These are phyloP conservation scores for Muntiacus reevesi DNA, from an alignment of 2,113 vertebrate genomes.

Conservation along the genomic window DNA sequence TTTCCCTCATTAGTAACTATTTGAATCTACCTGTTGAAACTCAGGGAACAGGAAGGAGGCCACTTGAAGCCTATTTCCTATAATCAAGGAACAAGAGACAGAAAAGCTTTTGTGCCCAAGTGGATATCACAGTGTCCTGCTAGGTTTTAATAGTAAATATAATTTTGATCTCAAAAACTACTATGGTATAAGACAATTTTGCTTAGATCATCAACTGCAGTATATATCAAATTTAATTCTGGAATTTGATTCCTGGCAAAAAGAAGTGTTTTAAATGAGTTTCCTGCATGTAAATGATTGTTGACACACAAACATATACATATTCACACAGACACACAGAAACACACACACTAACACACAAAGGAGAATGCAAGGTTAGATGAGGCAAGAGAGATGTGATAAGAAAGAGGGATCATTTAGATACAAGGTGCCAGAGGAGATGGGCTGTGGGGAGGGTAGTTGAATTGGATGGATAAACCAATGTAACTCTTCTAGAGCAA, in stretches of 20 bases:
- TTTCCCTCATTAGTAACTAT: not conserved
- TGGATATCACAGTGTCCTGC: not conserved
- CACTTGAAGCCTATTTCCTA: not conserved
- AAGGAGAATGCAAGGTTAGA: not conserved
- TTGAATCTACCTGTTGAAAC: not conserved
- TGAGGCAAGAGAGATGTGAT: not conserved
- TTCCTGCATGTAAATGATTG: not conserved
- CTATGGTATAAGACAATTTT: not conserved
- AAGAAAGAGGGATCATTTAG: not conserved
- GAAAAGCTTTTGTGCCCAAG: not conserved
- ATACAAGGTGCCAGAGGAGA: not conserved
- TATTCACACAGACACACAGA: not conserved
- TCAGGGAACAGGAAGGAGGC: not conserved
- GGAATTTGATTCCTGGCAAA: not conserved
- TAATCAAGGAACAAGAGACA: not conserved
- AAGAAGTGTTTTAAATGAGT: not conserved
- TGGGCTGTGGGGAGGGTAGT: rapidly evolving
- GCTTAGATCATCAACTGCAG: not conserved
- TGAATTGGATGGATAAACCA: not conserved
- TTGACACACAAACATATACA: not conserved
- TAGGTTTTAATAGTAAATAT: not conserved
- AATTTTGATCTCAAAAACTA: not conserved
- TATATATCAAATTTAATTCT: not conserved
- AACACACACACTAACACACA: too few species aligned
- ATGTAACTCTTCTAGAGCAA: not conserved